Evolutionary conservation across 2,797 vertebrate species (phyloP).

Genomic region (Vireo griseus): DNA sequence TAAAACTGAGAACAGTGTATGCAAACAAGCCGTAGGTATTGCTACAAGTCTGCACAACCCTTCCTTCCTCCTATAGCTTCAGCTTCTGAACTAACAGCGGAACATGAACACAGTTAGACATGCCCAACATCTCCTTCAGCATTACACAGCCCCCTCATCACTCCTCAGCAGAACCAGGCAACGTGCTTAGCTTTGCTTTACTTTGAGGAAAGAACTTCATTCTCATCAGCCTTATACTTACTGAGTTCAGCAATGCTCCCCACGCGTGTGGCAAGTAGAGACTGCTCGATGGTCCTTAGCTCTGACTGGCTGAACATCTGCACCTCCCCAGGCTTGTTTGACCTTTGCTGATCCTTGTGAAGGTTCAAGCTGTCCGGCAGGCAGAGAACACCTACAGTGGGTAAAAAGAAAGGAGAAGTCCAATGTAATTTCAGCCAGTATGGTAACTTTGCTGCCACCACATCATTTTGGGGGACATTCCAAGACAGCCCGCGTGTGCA

Average conservation of each 20-base stretch:
- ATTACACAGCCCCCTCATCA: rapidly evolving
- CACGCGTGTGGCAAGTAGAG: slow-evolving; percentile 90
- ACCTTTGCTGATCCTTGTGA: slow-evolving; percentile 88
- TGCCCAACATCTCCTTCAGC: neutral
- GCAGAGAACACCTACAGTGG: slow-evolving; percentile 86
- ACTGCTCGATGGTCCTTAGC: slow-evolving; percentile 91
- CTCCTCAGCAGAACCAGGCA: neutral
- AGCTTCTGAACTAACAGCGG: neutral
- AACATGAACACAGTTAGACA: neutral
- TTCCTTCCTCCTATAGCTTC: neutral
- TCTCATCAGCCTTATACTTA: slow-evolving; percentile 74
- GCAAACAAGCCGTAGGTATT: neutral
- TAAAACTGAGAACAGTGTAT: neutral
- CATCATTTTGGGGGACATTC: neutral
- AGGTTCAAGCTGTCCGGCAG: slow-evolving; percentile 91
- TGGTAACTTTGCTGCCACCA: neutral
- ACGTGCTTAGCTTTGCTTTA: neutral
- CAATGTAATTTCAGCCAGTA: neutral
- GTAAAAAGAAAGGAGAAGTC: neutral
- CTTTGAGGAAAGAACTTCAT: neutral
- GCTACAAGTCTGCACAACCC: neutral
- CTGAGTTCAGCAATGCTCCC: slow-evolving; percentile 97
- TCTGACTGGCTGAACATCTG: slow-evolving; percentile 91
- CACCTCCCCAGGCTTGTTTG: slow-evolving; percentile 84
- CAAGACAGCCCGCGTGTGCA: neutral